These are phyloP conservation scores for Limnephilus auricula DNA, from an alignment of 2,888 invertebrate species.

Conservation along the genomic window DNA sequence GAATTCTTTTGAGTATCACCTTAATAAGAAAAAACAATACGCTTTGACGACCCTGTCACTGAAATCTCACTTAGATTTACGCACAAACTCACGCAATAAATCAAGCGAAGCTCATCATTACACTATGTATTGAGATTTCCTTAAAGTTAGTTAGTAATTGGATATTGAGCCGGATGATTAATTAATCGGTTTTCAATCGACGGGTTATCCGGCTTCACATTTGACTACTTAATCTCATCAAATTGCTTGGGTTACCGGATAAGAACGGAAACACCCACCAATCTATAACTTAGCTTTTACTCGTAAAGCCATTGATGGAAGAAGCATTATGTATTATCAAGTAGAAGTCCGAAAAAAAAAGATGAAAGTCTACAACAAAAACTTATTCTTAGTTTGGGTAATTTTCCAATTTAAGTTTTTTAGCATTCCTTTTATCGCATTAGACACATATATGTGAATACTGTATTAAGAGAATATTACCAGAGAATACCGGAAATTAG, in stretches of 20 bases:
- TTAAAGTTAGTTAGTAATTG: background rate
- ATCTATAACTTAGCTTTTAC: background rate
- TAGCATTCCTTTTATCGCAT: background rate
- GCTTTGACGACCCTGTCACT: background rate
- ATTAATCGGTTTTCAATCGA: constrained; percentile 21
- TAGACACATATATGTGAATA: too few species aligned
- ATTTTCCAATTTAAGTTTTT: background rate
- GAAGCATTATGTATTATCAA: background rate
- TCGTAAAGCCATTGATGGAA: background rate
- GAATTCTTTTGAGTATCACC: too few species aligned
- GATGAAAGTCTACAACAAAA: background rate
- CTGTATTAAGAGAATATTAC: too few species aligned
- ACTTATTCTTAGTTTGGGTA: background rate
- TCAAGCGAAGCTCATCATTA: background rate
- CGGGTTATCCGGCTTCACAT: background rate
- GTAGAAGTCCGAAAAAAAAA: background rate
- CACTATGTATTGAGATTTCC: background rate
- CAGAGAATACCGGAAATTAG: too few species aligned
- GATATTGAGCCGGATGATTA: background rate
- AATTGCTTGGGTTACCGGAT: constrained; percentile 37
- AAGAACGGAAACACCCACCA: background rate
- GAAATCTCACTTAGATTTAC: background rate
- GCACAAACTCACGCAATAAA: background rate
- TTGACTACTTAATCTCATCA: constrained; percentile 33
- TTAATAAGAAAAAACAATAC: background rate